Evolutionary conservation across 2,797 vertebrate species (phyloP).

Genomic region (Allobates femoralis): DNA sequence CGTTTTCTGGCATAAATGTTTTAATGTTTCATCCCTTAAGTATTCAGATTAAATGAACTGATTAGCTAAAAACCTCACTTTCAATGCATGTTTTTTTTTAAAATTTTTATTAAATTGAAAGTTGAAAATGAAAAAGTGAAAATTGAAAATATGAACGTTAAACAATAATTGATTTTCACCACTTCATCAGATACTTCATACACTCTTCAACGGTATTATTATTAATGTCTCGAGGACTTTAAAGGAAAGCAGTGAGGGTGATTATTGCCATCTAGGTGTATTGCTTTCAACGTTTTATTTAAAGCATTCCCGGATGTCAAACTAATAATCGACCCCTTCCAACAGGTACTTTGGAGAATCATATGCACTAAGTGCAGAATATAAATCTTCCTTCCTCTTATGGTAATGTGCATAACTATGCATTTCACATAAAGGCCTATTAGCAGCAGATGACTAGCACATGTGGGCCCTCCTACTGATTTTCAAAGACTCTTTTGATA

Average conservation of each 20-base stretch:
- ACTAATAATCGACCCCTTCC: constrained; percentile 82
- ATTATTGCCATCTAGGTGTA: constrained; percentile 78
- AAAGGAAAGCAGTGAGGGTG: constrained; percentile 73
- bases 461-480: constrained; percentile 79
- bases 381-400: constrained; percentile 85
- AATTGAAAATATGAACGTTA: constrained; percentile 11
- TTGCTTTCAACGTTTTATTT: constrained; percentile 78
- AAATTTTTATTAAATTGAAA: neutral
- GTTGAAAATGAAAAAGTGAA: constrained; percentile 22
- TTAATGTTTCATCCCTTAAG: too few relatives aligned
- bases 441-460: constrained; percentile 85
- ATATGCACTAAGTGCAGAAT: constrained; percentile 67
- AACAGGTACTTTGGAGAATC: constrained; percentile 76
- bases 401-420: constrained; percentile 77
- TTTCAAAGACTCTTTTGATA: constrained; percentile 79
- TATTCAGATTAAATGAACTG: too few relatives aligned
- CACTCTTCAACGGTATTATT: constrained; percentile 30
- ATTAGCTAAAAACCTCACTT: neutral
- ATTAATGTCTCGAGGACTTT: constrained; percentile 47
- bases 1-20: too few relatives aligned
- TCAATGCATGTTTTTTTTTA: neutral
- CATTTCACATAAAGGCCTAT: constrained; percentile 70
- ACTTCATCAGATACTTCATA: constrained; percentile 42
- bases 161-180: constrained; percentile 48
- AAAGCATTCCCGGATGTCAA: constrained; percentile 79